Evolutionary conservation across 2,888 invertebrate genomes (phyloP).

Genomic region (Sphecodes monilicornis): DNA sequence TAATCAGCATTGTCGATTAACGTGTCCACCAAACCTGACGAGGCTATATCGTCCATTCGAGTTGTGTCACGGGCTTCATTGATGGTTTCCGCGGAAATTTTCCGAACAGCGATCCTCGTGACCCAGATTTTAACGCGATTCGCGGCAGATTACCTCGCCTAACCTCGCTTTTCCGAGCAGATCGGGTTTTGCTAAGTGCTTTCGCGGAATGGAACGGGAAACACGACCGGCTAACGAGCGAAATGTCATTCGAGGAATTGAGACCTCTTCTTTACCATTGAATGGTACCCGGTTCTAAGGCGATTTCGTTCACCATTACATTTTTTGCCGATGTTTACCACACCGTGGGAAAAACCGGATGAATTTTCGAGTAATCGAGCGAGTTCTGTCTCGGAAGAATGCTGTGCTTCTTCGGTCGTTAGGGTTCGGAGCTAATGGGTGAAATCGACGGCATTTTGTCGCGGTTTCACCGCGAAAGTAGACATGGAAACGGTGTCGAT

Average conservation of each 20-base stretch:
- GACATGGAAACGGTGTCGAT: conserved; percentile 9
- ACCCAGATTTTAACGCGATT: conserved; percentile 43
- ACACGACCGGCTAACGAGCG: conserved; percentile 47
- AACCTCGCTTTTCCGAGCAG: conserved; percentile 23
- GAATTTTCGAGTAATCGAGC: conserved; percentile 1
- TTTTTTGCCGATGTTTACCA: conserved; percentile 6
- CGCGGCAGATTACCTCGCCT: conserved; percentile 21
- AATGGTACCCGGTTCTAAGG: conserved; percentile 8
- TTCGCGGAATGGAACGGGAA: conserved; percentile 52
- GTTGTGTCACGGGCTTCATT: background rate
- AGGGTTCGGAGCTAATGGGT: conserved; percentile 11
- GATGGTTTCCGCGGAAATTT: background rate
- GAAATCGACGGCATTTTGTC: conserved; percentile 13
- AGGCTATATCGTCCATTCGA: background rate
- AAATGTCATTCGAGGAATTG: conserved; percentile 55
- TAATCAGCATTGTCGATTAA: no score
- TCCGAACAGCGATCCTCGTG: background rate
- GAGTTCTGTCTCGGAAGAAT: background rate
- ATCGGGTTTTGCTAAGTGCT: conserved; percentile 1
- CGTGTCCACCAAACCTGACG: no score
- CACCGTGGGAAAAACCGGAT: background rate
- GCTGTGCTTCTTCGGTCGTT: background rate
- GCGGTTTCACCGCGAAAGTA: background rate
- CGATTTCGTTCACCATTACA: conserved; percentile 6
- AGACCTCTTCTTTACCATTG: conserved; percentile 38